Conservation (phyloP, 2,113 vertebrate genomes). For the Dissostichus mawsoni region DNA sequence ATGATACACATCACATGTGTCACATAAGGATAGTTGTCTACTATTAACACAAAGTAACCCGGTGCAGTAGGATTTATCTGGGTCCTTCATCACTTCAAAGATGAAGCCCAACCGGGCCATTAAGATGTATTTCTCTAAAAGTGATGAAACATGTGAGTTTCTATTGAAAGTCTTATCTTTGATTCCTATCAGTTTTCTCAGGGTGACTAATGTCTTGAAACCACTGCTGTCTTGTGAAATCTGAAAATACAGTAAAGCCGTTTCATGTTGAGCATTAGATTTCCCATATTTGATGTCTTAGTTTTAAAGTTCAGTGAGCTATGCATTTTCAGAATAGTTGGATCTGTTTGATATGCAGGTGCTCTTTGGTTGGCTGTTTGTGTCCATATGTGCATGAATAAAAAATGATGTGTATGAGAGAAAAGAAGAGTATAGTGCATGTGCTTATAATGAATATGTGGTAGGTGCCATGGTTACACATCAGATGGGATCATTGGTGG, state of each 20-base stretch:
- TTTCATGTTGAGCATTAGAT: not conserved
- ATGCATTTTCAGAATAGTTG: not conserved
- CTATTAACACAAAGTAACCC: not conserved
- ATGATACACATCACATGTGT: too few relatives aligned
- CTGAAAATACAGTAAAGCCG: not conserved
- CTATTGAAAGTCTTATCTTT: not conserved
- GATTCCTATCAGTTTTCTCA: conserved; percentile 13
- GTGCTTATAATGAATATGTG: conserved; percentile 30
- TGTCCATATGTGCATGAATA: not conserved
- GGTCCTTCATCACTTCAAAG: conserved; percentile 2
- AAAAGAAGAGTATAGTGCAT: not conserved
- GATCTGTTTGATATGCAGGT: not conserved
- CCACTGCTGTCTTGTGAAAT: conserved; percentile 4
- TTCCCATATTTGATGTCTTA: not conserved
- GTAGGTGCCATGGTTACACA: conserved; percentile 75
- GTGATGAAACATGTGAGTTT: conserved; percentile 23
- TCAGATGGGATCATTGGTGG: conserved; percentile 57
- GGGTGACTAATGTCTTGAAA: not conserved
- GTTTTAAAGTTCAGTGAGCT: not conserved
- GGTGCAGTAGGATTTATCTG: not conserved
- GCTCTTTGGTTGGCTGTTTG: not conserved
- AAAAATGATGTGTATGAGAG: not conserved
- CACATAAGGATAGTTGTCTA: not conserved
- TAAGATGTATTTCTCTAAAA: not conserved
- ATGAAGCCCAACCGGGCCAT: not conserved